These are phyloP conservation scores for Anas flavirostris DNA, from an alignment of 2,797 vertebrate species.

Conservation along the genomic window DNA sequence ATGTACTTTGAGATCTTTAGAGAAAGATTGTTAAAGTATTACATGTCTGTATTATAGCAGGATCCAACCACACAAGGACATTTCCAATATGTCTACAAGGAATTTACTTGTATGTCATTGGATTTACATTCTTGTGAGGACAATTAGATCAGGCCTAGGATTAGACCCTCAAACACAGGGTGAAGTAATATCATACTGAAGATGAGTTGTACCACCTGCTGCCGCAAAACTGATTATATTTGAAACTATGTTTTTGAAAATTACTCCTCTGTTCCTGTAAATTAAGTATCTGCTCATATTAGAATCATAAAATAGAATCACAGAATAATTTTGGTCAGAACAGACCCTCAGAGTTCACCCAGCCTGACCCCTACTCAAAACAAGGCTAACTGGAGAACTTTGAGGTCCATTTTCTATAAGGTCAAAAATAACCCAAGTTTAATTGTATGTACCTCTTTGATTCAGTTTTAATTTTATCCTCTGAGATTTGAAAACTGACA, in stretches of 20 bases:
- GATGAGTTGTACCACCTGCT: not conserved
- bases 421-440: not conserved
- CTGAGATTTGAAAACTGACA: not conserved
- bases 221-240: not conserved
- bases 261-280: not conserved
- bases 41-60: not conserved
- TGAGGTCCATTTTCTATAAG: not conserved
- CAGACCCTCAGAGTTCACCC: not conserved
- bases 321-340: not conserved
- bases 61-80: slow-evolving; percentile 3
- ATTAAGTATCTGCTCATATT: not conserved
- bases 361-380: not conserved
- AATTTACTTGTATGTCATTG: not conserved
- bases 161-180: not conserved
- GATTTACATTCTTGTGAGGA: slow-evolving; percentile 10
- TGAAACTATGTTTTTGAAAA: not conserved
- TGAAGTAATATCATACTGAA: not conserved
- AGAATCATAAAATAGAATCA: not conserved
- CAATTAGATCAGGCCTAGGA: not conserved
- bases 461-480: not conserved
- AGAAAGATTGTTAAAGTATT: not conserved
- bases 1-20: not conserved
- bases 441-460: not conserved
- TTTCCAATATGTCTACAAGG: slow-evolving; percentile 9
- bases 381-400: not conserved